Evolutionary conservation across 2,888 invertebrate species (phyloP).

Genomic region (Acrocera orbiculus): DNA sequence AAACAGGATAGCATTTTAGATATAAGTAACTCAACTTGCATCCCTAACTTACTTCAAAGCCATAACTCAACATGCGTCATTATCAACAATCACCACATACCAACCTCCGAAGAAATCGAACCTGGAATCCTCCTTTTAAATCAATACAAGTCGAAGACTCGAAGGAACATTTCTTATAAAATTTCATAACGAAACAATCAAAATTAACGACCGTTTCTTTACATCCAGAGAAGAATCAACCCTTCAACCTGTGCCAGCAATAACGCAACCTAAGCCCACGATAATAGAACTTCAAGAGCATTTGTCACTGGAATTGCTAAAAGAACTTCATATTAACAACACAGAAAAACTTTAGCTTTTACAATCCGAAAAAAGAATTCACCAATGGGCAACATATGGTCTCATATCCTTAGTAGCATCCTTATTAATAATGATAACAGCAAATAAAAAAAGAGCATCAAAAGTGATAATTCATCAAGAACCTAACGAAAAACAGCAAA

Average conservation of each 20-base stretch:
- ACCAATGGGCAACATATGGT: slow-evolving; percentile 1
- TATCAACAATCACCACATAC: slow-evolving; percentile 9
- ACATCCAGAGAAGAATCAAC: slow-evolving; percentile 5
- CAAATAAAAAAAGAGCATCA: no score
- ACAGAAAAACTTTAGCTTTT: slow-evolving; percentile 6
- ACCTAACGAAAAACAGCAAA: no score
- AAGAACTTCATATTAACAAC: slow-evolving; percentile 9
- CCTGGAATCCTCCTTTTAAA: slow-evolving; percentile 10
- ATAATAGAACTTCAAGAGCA: slow-evolving; percentile 6
- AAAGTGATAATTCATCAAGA: no score
- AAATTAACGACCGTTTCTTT: slow-evolving; percentile 6
- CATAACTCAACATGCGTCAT: slow-evolving; percentile 7
- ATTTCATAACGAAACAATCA: slow-evolving; percentile 7
- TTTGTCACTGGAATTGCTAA: slow-evolving; percentile 8
- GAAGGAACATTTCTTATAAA: slow-evolving; percentile 5
- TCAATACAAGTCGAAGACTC: slow-evolving; percentile 5
- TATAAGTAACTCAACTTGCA: slow-evolving; percentile 9
- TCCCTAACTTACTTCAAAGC: slow-evolving; percentile 11
- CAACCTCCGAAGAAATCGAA: slow-evolving; percentile 8
- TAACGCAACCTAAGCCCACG: slow-evolving; percentile 8
- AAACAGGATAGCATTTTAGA: slow-evolving; percentile 8
- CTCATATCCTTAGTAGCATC: no score
- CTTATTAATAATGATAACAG: no score
- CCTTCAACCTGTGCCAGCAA: slow-evolving; percentile 8
- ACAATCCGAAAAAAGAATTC: not conserved